Evolutionary conservation across 2,888 invertebrate species (phyloP).

Genomic region (Malachius bipustulatus): DNA sequence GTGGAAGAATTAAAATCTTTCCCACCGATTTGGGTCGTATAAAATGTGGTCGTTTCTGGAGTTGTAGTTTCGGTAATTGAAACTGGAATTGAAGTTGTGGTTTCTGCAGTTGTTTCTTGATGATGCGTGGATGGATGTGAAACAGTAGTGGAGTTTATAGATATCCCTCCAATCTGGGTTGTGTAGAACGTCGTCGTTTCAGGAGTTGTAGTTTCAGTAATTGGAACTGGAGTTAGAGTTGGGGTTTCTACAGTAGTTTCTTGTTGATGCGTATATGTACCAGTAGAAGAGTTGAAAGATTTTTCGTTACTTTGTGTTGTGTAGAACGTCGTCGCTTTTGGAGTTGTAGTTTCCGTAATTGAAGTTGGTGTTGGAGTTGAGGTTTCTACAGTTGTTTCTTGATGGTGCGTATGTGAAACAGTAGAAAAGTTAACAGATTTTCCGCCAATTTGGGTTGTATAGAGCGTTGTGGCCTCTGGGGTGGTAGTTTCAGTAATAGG

Average conservation of each 20-base stretch:
- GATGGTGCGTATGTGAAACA: conserved; percentile 9
- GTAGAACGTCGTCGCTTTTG: background rate
- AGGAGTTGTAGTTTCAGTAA: conserved; percentile 23
- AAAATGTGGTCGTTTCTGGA: too few relatives aligned
- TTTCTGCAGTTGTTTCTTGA: conserved; percentile 9
- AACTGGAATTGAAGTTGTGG: conserved; percentile 11
- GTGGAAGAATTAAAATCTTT: conserved; percentile 8
- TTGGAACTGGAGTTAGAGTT: conserved; percentile 14
- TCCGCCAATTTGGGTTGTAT: conserved; percentile 9
- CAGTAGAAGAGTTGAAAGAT: background rate
- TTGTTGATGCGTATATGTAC: too few relatives aligned
- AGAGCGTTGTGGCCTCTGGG: conserved; percentile 4
- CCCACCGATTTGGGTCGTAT: too few relatives aligned
- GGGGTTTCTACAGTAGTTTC: conserved; percentile 29
- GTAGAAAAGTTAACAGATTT: too few relatives aligned
- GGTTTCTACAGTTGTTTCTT: conserved; percentile 3
- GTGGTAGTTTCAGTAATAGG: conserved; percentile 6
- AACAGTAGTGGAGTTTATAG: too few relatives aligned
- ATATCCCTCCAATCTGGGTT: too few relatives aligned
- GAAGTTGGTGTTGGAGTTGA: conserved; percentile 9
- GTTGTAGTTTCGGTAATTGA: conserved; percentile 18
- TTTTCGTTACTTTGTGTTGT: background rate
- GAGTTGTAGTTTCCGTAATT: conserved; percentile 11
- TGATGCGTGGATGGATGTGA: background rate
- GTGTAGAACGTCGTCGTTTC: conserved; percentile 8